These are phyloP conservation scores for Amphiprion percula DNA, from an alignment of 2,113 vertebrate species.

Conservation along the genomic window DNA sequence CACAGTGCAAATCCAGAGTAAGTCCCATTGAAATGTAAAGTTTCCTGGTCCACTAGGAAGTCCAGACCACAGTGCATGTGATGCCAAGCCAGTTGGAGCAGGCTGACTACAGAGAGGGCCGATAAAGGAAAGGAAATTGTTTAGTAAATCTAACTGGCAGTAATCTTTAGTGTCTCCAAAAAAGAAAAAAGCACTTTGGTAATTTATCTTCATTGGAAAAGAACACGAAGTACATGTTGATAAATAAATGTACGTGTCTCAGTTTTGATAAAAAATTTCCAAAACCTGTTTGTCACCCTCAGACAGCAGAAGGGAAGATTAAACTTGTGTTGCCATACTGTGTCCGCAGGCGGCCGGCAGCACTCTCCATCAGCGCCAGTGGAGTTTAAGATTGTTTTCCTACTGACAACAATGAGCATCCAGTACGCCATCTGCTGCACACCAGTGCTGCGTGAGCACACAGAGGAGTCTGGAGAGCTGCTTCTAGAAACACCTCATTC, in stretches of 20 bases:
- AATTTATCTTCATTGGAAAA: slow-evolving; percentile 21
- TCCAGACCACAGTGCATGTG: background rate
- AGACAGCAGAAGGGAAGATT: slow-evolving; percentile 38
- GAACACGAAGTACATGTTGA: slow-evolving; percentile 3
- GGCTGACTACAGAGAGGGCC: slow-evolving; percentile 18
- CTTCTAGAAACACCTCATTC: slow-evolving; percentile 13
- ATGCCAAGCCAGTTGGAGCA: slow-evolving; percentile 21
- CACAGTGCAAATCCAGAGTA: too few relatives aligned
- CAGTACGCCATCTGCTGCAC: slow-evolving; percentile 53
- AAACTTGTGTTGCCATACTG: slow-evolving; percentile 27
- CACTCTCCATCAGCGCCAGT: slow-evolving; percentile 23
- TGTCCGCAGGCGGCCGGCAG: slow-evolving; percentile 33
- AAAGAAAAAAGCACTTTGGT: slow-evolving; percentile 14
- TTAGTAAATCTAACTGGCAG: slow-evolving; percentile 24
- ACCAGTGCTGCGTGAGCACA: slow-evolving; percentile 9
- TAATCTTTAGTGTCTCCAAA: background rate
- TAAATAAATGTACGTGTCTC: slow-evolving; percentile 24
- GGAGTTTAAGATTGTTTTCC: slow-evolving; percentile 52
- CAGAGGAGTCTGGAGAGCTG: slow-evolving; percentile 25
- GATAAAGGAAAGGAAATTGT: slow-evolving; percentile 15
- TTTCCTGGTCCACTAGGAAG: background rate
- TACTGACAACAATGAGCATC: slow-evolving; percentile 44
- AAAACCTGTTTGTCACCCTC: slow-evolving; percentile 29
- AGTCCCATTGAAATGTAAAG: too few relatives aligned
- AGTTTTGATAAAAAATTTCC: background rate